Conservation (phyloP, 2,113 vertebrate genomes). For the Cricetomys ansorgei region DNA sequence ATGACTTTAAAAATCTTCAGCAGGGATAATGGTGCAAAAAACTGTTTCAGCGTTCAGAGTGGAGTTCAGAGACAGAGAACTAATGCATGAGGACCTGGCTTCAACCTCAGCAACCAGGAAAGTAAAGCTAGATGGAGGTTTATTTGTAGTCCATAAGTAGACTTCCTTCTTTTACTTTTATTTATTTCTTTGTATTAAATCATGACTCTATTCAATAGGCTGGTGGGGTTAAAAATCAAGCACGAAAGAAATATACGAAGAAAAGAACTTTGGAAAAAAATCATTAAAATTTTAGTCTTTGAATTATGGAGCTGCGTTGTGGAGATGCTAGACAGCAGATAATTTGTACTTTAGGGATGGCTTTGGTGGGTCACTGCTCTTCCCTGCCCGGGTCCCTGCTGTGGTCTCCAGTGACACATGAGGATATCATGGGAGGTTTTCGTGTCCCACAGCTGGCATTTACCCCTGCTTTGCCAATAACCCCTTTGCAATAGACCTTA, state of each 20-base stretch:
- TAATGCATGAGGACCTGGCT: background rate
- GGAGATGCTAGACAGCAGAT: background rate
- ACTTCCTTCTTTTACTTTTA: background rate
- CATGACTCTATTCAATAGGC: background rate
- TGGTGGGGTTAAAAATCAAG: background rate
- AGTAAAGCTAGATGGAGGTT: background rate
- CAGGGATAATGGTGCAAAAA: background rate
- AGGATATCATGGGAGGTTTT: background rate
- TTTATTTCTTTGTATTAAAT: background rate
- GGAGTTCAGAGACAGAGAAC: background rate
- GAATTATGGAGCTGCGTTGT: background rate
- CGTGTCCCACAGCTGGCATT: background rate
- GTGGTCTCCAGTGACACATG: background rate
- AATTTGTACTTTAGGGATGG: slow-evolving; percentile 38
- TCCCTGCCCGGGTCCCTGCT: background rate
- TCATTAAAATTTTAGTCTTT: background rate
- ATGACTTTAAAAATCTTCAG: background rate
- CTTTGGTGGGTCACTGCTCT: background rate
- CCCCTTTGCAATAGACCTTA: slow-evolving; percentile 28
- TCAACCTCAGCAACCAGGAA: background rate
- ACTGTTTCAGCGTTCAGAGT: background rate
- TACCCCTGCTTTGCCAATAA: background rate
- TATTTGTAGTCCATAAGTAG: background rate
- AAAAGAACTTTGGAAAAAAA: background rate
- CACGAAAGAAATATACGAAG: background rate